These are phyloP conservation scores for Pedionomus torquatus DNA, from an alignment of 2,113 vertebrate species.

Conservation along the genomic window DNA sequence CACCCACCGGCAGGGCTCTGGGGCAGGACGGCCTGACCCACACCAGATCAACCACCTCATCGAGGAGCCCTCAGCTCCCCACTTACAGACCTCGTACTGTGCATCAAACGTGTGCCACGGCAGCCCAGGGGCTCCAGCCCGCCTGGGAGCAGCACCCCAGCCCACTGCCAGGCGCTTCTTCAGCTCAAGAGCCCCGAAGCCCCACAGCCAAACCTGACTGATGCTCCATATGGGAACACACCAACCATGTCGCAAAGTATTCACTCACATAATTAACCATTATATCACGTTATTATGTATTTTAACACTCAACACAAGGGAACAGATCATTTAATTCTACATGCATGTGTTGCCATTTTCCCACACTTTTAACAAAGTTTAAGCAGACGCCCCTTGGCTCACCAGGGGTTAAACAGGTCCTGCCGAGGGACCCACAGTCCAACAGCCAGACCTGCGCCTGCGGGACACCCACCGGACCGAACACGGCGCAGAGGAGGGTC, in stretches of 20 bases:
- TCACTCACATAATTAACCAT: background rate
- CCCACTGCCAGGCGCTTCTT: background rate
- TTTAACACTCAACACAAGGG: background rate
- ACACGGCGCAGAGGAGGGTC: background rate
- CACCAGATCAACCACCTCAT: background rate
- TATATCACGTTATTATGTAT: background rate
- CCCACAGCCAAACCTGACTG: background rate
- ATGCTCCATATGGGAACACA: background rate
- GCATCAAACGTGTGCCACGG: rapidly evolving
- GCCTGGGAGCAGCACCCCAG: rapidly evolving
- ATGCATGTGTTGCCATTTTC: background rate
- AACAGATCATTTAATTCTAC: background rate
- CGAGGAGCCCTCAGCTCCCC: background rate
- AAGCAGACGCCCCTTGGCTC: rapidly evolving
- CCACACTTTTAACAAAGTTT: background rate
- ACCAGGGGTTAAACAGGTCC: background rate
- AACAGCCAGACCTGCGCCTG: background rate
- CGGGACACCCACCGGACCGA: background rate
- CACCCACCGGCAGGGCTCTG: rapidly evolving
- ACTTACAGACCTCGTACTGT: rapidly evolving
- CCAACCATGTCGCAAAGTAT: background rate
- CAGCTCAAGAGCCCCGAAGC: background rate
- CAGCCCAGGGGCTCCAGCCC: background rate
- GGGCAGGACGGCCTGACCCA: background rate
- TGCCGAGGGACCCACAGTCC: rapidly evolving